Percentiles rank a stretch among this genome's conserved stretches.
Conservation (phyloP, 2,888 invertebrate species). For the Acanthosepion pharaonis region DNA sequence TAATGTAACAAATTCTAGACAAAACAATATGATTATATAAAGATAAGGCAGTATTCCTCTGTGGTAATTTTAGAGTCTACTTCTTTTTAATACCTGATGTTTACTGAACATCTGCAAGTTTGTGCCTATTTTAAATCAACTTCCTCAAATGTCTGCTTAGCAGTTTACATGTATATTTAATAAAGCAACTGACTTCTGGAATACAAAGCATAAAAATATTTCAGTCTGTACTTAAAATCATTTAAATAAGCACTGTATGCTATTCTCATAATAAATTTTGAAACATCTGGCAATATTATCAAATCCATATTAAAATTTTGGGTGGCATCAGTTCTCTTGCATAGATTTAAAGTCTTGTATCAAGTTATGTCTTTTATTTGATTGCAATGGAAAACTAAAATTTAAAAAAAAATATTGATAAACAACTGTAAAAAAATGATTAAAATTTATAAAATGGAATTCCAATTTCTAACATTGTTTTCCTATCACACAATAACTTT, state of each 20-base stretch:
- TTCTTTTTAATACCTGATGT: background rate
- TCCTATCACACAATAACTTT: too few relatives aligned
- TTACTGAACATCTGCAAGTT: constrained; percentile 17
- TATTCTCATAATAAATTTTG: background rate
- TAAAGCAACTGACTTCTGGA: background rate
- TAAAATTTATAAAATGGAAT: too few relatives aligned
- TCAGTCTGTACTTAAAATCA: background rate
- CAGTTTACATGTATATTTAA: background rate
- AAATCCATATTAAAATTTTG: background rate
- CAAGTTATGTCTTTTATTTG: background rate
- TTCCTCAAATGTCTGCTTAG: background rate
- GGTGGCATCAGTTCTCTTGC: background rate
- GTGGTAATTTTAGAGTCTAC: background rate
- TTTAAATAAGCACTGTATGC: background rate
- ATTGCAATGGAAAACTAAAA: background rate
- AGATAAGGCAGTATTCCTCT: background rate
- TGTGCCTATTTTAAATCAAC: background rate
- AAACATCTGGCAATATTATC: background rate
- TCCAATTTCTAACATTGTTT: too few relatives aligned
- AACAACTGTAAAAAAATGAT: background rate
- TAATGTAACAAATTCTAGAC: background rate
- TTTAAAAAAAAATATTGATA: background rate
- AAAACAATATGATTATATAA: background rate
- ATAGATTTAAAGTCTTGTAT: background rate
- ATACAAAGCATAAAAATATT: background rate